Base-by-base conservation (phyloP, 2,797 vertebrate genomes). In the Acanthornis magna region DNA sequence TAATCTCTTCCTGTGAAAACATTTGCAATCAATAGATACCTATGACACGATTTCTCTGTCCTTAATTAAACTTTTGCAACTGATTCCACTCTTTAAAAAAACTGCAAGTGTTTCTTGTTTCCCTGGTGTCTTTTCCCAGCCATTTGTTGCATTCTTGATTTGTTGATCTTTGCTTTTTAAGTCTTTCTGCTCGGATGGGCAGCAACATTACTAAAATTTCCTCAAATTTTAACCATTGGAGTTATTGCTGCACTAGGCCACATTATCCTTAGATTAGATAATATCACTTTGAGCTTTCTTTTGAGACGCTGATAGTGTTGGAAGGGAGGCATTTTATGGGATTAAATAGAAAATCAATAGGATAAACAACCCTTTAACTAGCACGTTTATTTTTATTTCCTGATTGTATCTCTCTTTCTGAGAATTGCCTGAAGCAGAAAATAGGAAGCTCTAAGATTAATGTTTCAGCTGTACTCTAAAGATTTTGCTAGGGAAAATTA, bases 271-370 rank as follows among this genome's bases (percentile, higher is more conserved):
- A 55, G 57, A 72, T 65, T 66, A 86, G 93, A 58, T 92, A 80
- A 51, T 72, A 91, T 53, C 66, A 85, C 22, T 68, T 48, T 48
- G 47, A 95, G 79, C 36, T 84, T 82, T 75, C 62, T 81, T 91
- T 88, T 75, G 89, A 93, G 85, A 94, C 66, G 70, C 47, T 88
- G 60, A 47, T 83, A 7, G 50, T 68, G 19, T 76, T 61, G 45
- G 65, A 92, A 85, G 21, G 76, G 75, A 92, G 48, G 8, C 32
- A 91, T 76, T 96, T 91, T 85, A 85, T 74, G n/a, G 51, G 60
- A 93, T 92, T 94, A 96, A 96, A 53, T 61, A 67, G 87, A 94
- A 97, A 97, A 95, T 88, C 87, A 93, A 81, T 94, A 78, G 22
- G 65, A 81, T 93, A 91, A 95, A 87, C 95, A 92, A 78, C 47